Evolutionary conservation across 2,113 vertebrate genomes (phyloP), one percentile per base, ranked within the genome.

Genomic region (Phoenicopterus ruber): DNA sequence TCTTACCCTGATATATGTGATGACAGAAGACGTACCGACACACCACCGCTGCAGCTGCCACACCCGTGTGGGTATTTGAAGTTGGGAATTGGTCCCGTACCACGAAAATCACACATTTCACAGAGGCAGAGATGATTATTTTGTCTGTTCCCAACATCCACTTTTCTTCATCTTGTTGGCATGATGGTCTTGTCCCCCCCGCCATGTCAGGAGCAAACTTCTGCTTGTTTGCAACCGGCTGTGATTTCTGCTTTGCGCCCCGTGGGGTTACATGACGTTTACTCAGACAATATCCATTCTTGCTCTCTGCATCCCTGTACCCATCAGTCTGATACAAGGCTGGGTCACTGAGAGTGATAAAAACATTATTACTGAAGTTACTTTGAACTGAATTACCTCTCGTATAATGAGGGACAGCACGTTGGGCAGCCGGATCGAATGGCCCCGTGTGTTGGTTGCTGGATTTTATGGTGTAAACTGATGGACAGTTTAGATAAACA

Each of bases 181-280:
- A 8, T 29, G 29, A 61, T 6, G 17, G 6, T n/a, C 71, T 44
- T 59, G 3, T 44, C 8, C 11, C 2, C 1, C 2, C 5, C 6
- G 1, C 20, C 8, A 2, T 1, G 16, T n/a, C 42, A 65, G 78
- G 50, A 84, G 13, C 22, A 82, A 91, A 74, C 1, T 80, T 57
- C 29, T 46, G 2, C 44, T n/a, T 66, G 20, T 57, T 72, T 42
- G 28, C 31, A 65, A 7, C 24, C 22, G 11, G 7, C 16, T 76
- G n/a, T 19, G 47, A 10, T 28, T 66, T 65, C 78, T 94, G 74
- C 70, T 58, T 66, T 69, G 74, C 69, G 71, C 29, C 14, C 4
- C 0, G 0, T 6, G 50, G 40, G 16, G 14, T 46, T 82, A 7
- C 21, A 2, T 12, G 88, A 4, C 25, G 5, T 54, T 79, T 49